Base-by-base conservation (phyloP, 2,113 vertebrate species). In the Symphodus melops region DNA sequence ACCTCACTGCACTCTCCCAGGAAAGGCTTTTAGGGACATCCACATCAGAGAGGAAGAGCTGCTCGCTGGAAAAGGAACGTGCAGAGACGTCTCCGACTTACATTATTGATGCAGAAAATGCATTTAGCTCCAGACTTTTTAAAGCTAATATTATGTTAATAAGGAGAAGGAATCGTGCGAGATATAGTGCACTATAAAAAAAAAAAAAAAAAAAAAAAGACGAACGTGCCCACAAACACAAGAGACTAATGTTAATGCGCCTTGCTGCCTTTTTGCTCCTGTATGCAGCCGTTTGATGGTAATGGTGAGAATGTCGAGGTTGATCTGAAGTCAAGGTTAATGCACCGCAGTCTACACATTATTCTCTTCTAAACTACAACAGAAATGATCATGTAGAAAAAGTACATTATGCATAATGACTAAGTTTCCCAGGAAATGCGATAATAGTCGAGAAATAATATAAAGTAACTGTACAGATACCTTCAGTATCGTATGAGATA, bases 41-140 rank as follows among this genome's bases (percentile, higher is more conserved):
- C 80, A 77, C 67, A 63, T 76, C 55, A 75, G 69, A 67, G 21
- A 69, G 60, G 68, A 60, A 52, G 65, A 76, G 73, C 63, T 58
- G 73, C 57, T 52, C 59, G 16, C 42, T 56, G 68, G 77, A 80
- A 84, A 83, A 82, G 77, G 77, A 55, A 86, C 58, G 57, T 72
- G 82, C 52, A 85, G 68, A 72, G 85, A 71, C 56, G 75, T 82
- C 81, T 80, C 53, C 69, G 42, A 64, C 82, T 79, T 94, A 68
- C 87, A 94, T 94, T 93, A 93, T 93, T 94, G 88, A 94, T 93
- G 86, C 72, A 48, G 79, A 86, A 91, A 89, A 91, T 89, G 88
- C 86, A 86, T 88, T 91, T 86, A 84, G 88, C 75, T 87, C 71
- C 71, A 41, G 69, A 63, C 74, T 75, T 79, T 85, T 87, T 72